These are phyloP conservation scores for Trachemys scripta DNA, from an alignment of 2,113 vertebrate species.

Conservation along the genomic window DNA sequence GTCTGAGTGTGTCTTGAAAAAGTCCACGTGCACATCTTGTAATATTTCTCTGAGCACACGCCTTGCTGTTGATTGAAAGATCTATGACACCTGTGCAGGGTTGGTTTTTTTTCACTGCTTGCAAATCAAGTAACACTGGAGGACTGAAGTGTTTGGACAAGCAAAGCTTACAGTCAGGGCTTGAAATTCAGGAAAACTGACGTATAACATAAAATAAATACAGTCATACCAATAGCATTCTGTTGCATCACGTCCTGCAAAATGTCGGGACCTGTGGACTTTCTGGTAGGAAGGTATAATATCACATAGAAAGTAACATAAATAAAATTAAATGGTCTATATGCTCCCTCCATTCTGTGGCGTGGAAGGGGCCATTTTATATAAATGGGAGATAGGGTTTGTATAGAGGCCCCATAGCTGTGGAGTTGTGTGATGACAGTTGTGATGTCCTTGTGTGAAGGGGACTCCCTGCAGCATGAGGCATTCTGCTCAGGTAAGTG, in stretches of 20 bases:
- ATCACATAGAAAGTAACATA: neutral
- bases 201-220: neutral
- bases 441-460: neutral
- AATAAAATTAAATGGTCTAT: neutral
- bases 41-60: constrained; percentile 45
- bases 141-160: neutral
- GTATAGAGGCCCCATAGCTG: neutral
- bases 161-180: neutral
- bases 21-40: neutral
- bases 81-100: neutral
- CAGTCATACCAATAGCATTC: neutral
- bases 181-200: neutral
- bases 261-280: neutral
- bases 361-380: neutral
- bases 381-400: too few relatives aligned
- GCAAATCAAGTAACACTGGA: constrained; percentile 27
- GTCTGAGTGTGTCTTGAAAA: constrained; percentile 50
- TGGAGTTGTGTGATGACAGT: neutral
- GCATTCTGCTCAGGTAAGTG: too few relatives aligned
- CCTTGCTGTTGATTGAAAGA: constrained; percentile 17
- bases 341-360: neutral
- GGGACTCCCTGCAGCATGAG: neutral
- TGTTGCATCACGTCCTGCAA: neutral
- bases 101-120: constrained; percentile 12
- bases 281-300: neutral